Evolutionary conservation across 2,113 vertebrate species (phyloP).

Genomic region (Rana temporaria): DNA sequence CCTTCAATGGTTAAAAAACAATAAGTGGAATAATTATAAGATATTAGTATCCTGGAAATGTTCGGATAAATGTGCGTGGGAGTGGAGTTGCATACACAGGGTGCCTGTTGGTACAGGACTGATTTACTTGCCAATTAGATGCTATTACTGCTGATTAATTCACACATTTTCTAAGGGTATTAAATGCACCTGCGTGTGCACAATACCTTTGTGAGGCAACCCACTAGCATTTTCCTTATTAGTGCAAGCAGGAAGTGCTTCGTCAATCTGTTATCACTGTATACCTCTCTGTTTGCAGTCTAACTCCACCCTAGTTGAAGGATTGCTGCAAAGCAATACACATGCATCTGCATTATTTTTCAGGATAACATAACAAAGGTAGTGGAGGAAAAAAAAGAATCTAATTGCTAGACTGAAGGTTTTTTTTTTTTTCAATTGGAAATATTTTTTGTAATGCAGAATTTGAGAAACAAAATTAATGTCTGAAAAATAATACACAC

Average conservation of each 20-base stretch:
- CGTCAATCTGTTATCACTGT: slow-evolving; percentile 21
- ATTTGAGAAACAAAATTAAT: too few relatives aligned
- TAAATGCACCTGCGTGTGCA: slow-evolving; percentile 60
- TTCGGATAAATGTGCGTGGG: slow-evolving; percentile 63
- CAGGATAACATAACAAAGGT: slow-evolving; percentile 7
- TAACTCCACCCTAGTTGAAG: not conserved
- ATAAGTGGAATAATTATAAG: slow-evolving; percentile 68
- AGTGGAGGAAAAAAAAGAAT: slow-evolving; percentile 9
- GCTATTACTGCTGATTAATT: slow-evolving; percentile 68
- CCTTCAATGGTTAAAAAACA: slow-evolving; percentile 67
- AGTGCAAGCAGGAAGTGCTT: slow-evolving; percentile 50
- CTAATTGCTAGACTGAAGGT: too few relatives aligned
- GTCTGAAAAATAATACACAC: too few relatives aligned
- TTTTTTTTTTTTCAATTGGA: too few relatives aligned
- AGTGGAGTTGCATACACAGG: slow-evolving; percentile 64
- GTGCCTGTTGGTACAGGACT: slow-evolving; percentile 63
- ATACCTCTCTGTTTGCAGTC: slow-evolving; percentile 35
- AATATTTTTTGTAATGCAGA: too few relatives aligned
- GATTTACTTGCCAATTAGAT: slow-evolving; percentile 63
- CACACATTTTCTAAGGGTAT: slow-evolving; percentile 66
- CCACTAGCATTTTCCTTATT: slow-evolving; percentile 61
- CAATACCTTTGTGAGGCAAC: slow-evolving; percentile 56
- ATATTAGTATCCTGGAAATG: slow-evolving; percentile 65
- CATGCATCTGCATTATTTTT: slow-evolving; percentile 12
- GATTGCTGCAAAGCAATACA: slow-evolving; percentile 20